Evolutionary conservation across 2,797 vertebrate genomes (phyloP), one percentile per base, ranked within the genome.

Genomic region (Channa striata): DNA sequence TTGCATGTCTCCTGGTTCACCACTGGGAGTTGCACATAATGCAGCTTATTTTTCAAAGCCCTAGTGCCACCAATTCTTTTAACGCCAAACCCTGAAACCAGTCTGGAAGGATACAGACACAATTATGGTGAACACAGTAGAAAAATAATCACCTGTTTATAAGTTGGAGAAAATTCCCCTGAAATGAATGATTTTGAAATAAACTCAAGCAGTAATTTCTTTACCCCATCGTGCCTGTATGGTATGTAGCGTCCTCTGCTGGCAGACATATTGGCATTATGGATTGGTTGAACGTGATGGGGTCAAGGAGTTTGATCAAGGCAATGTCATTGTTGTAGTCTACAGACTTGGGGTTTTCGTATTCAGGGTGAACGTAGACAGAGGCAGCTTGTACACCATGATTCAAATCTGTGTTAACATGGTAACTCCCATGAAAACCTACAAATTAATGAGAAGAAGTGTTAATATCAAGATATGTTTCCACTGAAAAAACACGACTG

Each of bases 191-290:
- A 57, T 58, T 3, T 5, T 59, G 17, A 40, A 23, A 48, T 20
- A 6, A 42, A 42, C 57, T 13, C 7, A 11, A 1, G 14, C 3
- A 36, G 0, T 0, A 20, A 11, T 72, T 62, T 17, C 11, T 25
- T 86, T 83, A 94, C 93, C 93, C 93, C 5, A 77, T 59, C 0
- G 11, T 8, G 0, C 72, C 75, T 13, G 59, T 37, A 2, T 0
- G 0, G 11, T 90, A 90, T 42, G 67, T 33, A 1, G 47, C 73
- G 0, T 49, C 61, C 0, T 72, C 43, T 65, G 67, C 19, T 62
- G 92, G 91, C 61, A 93, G 77, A 85, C 93, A 93, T 12, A 93
- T 19, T 1, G 92, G 93, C 92, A 93, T 93, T 5, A 93, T 4
- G 21, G 74, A 49, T 40, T 77, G 16, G 4, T 43, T 1, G 59